These are phyloP conservation scores for Paraplagusia blochii DNA, from an alignment of 2,113 vertebrate species.

Conservation along the genomic window DNA sequence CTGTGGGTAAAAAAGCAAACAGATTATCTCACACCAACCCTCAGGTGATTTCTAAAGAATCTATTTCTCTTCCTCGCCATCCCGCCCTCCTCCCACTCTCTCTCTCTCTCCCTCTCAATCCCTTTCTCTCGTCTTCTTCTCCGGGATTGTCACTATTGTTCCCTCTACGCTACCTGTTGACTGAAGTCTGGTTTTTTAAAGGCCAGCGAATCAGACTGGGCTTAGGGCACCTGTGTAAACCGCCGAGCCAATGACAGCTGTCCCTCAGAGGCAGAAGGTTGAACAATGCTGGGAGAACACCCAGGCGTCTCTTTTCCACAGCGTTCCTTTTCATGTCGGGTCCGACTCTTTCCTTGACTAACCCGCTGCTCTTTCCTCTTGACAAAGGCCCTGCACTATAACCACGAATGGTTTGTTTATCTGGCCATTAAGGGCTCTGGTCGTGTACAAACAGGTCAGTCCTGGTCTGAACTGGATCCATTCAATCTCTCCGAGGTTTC, in stretches of 20 bases:
- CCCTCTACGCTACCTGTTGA: constrained; percentile 59
- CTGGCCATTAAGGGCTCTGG: constrained; percentile 49
- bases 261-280: constrained; percentile 64
- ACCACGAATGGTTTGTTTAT: constrained; percentile 63
- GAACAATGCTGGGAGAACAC: constrained; percentile 64
- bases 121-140: constrained; percentile 18
- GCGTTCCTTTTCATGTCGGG: constrained; percentile 60
- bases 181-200: constrained; percentile 60
- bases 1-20: constrained; percentile 52
- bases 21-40: constrained; percentile 68
- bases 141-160: constrained; percentile 52
- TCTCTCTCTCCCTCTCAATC: constrained; percentile 1
- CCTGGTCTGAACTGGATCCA: constrained; percentile 6
- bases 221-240: constrained; percentile 65
- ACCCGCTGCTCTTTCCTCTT: constrained; percentile 58
- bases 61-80: constrained; percentile 32
- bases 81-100: constrained; percentile 28
- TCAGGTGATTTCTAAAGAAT: constrained; percentile 60
- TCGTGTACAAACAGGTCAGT: constrained; percentile 44
- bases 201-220: constrained; percentile 40
- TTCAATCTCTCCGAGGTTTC: constrained; percentile 35
- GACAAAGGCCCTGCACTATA: constrained; percentile 55
- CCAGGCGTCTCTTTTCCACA: constrained; percentile 52
- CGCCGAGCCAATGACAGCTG: constrained; percentile 64
- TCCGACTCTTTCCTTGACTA: constrained; percentile 57